Percentiles rank a stretch among this genome's conserved stretches.
phyloP scores from a whole-genome alignment of 2,888 invertebrate genomes.

The Acanthacorydalis orientalis region DNA sequence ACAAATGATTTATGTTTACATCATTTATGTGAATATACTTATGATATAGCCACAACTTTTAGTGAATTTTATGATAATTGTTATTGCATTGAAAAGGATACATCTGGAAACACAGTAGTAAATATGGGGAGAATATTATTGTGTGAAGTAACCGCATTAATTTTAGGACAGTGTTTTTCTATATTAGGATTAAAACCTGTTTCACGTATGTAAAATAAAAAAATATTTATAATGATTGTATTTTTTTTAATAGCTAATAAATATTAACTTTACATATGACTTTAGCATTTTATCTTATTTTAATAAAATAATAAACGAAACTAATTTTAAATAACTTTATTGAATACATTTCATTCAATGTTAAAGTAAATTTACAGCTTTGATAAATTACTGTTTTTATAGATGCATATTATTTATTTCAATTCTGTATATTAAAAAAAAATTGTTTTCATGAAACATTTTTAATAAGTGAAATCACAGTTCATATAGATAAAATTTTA shows the following conservation, averaged over 20 bases:
- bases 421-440: neutral
- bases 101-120: constrained; percentile 59
- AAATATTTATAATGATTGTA: neutral
- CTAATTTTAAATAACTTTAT: too few species aligned
- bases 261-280: neutral
- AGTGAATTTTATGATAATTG: constrained; percentile 96
- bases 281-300: too few species aligned
- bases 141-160: constrained; percentile 78
- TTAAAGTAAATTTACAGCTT: neutral
- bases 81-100: constrained; percentile 91
- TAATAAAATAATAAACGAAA: too few species aligned
- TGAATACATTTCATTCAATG: neutral
- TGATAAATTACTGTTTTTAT: neutral
- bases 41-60: constrained; percentile 83
- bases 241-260: neutral
- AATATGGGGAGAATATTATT: constrained; percentile 76
- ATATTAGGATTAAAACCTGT: constrained; percentile 87
- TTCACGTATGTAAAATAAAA: constrained; percentile 64
- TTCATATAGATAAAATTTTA: neutral
- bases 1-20: constrained; percentile 70
- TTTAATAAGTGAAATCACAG: neutral
- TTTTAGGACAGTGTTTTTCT: constrained; percentile 75
- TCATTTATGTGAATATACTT: constrained; percentile 85
- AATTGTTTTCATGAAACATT: neutral
- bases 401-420: neutral